A percentile compares a stretch with the other conserved stretches of the same genome.
phyloP scores from a whole-genome alignment of 2,888 invertebrate genomes.

The Torymus texanus region DNA sequence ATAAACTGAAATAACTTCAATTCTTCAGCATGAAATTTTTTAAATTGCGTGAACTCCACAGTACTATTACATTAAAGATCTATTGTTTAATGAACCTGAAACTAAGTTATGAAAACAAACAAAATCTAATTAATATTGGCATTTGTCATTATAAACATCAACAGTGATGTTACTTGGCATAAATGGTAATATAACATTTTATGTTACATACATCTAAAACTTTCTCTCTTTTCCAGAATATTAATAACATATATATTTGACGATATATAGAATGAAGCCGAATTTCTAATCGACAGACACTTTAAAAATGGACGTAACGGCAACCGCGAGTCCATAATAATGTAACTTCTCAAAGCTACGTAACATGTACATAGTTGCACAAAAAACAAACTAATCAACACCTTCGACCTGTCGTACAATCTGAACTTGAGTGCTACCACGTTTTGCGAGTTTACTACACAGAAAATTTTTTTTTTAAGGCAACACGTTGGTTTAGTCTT shows the following conservation, averaged over 20 bases:
- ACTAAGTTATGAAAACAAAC: slow-evolving; percentile 23
- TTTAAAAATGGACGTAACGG: slow-evolving; percentile 41
- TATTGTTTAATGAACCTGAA: slow-evolving; percentile 15
- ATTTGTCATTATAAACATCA: slow-evolving; percentile 52
- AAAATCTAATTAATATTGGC: slow-evolving; percentile 44
- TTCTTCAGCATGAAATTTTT: slow-evolving; percentile 12
- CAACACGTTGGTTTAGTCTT: slow-evolving; percentile 64
- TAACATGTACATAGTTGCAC: slow-evolving; percentile 38
- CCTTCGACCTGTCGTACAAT: slow-evolving; percentile 51
- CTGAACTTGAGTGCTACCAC: slow-evolving; percentile 64
- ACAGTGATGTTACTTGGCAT: slow-evolving; percentile 52
- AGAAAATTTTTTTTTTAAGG: slow-evolving; percentile 61
- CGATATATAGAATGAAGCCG: slow-evolving; percentile 43
- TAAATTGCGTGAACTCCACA: slow-evolving; percentile 3
- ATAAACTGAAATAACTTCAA: slow-evolving; percentile 11
- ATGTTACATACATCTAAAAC: slow-evolving; percentile 47
- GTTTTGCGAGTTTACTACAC: slow-evolving; percentile 51
- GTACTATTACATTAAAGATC: slow-evolving; percentile 15
- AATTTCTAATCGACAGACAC: slow-evolving; percentile 51
- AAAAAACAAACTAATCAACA: slow-evolving; percentile 46
- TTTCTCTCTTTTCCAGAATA: slow-evolving; percentile 42
- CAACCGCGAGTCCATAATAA: slow-evolving; percentile 35
- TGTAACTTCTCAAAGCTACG: slow-evolving; percentile 47
- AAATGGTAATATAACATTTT: slow-evolving; percentile 43
- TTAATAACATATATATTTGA: slow-evolving; percentile 41